phyloP scores from a whole-genome alignment of 2,888 invertebrate genomes.

The Rhyacophila evoluta region DNA sequence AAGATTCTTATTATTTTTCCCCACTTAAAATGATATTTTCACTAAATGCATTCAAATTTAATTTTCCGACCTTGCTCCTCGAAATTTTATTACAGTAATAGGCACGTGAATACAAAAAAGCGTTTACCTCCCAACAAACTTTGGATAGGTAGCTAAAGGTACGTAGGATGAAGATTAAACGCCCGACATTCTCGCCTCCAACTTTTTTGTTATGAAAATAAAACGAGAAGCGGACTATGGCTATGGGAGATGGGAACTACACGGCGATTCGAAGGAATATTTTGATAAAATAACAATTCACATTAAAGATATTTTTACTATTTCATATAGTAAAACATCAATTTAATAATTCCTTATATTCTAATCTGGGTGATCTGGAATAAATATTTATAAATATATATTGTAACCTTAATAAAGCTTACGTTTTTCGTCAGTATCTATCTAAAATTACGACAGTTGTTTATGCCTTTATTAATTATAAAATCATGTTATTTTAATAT shows the following conservation, averaged over 20 bases:
- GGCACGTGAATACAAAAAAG: constrained; percentile 19
- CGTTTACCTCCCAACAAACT: constrained; percentile 6
- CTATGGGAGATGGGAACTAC: background rate
- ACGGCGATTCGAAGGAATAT: background rate
- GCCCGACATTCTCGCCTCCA: constrained; percentile 14
- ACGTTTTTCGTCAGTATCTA: too few species aligned
- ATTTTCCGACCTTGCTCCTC: constrained; percentile 21
- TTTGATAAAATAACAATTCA: too few species aligned
- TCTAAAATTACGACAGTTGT: too few species aligned
- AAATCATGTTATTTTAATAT: too few species aligned
- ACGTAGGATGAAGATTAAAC: constrained; percentile 3
- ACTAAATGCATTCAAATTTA: constrained; percentile 22
- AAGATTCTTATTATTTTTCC: background rate
- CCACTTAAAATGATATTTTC: constrained; percentile 9
- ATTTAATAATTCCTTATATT: too few species aligned
- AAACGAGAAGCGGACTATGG: background rate
- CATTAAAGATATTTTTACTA: too few species aligned
- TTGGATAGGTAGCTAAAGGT: background rate
- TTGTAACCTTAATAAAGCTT: too few species aligned
- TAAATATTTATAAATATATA: too few species aligned
- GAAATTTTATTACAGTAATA: constrained; percentile 22
- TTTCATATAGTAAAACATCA: too few species aligned
- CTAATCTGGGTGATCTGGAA: too few species aligned
- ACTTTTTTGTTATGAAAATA: constrained; percentile 14
- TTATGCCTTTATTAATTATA: too few species aligned